A percentile compares a stretch with the other conserved stretches of the same genome.
These are phyloP conservation scores for Dicycla oo DNA, from an alignment of 2,888 invertebrate species.

Conservation along the genomic window DNA sequence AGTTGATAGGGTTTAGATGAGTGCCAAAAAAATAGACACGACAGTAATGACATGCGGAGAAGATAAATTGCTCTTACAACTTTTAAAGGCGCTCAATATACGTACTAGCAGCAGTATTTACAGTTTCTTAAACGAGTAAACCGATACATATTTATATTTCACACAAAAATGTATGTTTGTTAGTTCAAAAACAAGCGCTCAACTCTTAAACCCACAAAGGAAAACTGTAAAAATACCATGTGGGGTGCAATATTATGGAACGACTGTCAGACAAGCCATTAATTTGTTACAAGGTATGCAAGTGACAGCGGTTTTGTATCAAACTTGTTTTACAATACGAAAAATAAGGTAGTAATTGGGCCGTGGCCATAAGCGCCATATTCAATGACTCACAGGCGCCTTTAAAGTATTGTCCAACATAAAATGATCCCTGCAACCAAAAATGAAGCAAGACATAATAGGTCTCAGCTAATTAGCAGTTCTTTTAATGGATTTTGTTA, in stretches of 20 bases:
- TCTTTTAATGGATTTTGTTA: conserved; percentile 33
- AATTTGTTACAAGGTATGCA: conserved; percentile 19
- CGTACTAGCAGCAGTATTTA: background rate
- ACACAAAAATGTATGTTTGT: background rate
- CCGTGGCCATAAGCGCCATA: conserved; percentile 44
- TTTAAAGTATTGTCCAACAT: conserved; percentile 21
- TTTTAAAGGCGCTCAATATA: conserved; percentile 33
- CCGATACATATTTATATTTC: background rate
- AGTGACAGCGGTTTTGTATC: conserved; percentile 37
- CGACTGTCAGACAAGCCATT: conserved; percentile 2
- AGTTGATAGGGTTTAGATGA: too few relatives aligned
- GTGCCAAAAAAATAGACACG: background rate
- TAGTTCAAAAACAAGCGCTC: background rate
- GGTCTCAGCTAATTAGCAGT: conserved; percentile 36
- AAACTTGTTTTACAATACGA: conserved; percentile 42
- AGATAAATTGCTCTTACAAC: conserved; percentile 32
- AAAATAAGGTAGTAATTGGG: conserved; percentile 53
- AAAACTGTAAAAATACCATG: conserved; percentile 22
- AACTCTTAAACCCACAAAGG: background rate
- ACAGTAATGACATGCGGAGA: background rate
- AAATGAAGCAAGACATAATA: background rate
- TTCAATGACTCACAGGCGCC: conserved; percentile 52
- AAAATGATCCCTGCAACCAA: conserved; percentile 19
- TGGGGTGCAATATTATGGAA: conserved; percentile 12
- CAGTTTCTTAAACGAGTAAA: background rate